Base-by-base conservation (phyloP, 2,797 vertebrate species). In the Brotula barbata region DNA sequence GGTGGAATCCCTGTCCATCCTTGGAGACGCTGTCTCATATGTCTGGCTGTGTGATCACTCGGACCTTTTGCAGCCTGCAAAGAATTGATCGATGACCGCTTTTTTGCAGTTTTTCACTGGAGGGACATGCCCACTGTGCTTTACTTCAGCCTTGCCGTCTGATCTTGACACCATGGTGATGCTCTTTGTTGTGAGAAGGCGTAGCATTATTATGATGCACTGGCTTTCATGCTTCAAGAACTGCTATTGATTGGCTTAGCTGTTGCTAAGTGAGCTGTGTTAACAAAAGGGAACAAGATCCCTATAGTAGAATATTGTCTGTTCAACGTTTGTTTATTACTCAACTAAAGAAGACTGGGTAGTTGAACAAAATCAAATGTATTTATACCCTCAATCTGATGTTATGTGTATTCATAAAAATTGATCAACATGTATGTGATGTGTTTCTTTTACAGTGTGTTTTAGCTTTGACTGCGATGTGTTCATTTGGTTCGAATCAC, bases 1-100 rank as follows among this genome's bases (percentile, higher is more conserved):
- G 22, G 75, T 78, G 84, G 73, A 81, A 73, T 85, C 75, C 82
- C 78, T 63, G 3, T 45, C 57, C 4, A 19, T 63, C 63, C 58
- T 58, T 40, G 60, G 51, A 17, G 8, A 39, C 55, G 45, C 54
- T 15, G 71, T 55, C 55, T 83, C 65, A n/a, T 7, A 16, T 64
- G 80, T 81, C 67, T 61, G 42, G 13, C 15, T 6, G 60, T 46
- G 67, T 40, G 59, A 37, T 28, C 15, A n/a, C 60, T 48, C 16
- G 23, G 71, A 42, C 65, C 45, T 36, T 6, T 28, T 34, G 23
- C 36, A 44, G 40, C 2, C 17, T 31, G 44, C 17, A 19, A 52
- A 40, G 20, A 19, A 10, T 39, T 10, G 17, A 74, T 77, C 25
- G 14, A 71, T 72, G 58, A 10, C 42, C 16, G 36, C 19, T 62